phyloP scores from a whole-genome alignment of 2,113 vertebrate species.

The Passerina amoena region DNA sequence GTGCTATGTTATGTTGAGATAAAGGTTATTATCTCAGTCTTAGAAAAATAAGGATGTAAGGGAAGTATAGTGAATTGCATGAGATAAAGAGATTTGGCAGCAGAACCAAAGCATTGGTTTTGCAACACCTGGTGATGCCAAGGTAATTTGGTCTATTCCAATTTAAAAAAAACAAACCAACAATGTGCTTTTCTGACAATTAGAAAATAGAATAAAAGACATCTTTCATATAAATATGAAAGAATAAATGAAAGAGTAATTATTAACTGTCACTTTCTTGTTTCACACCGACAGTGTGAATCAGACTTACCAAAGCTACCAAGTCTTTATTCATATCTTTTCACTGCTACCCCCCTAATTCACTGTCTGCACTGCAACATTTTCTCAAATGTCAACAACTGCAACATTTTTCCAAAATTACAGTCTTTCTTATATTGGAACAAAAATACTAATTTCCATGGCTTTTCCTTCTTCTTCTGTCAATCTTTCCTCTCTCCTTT shows the following conservation, averaged over 20 bases:
- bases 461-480: background rate
- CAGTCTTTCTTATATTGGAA: background rate
- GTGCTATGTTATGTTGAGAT: background rate
- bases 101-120: background rate
- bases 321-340: background rate
- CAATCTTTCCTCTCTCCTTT: background rate
- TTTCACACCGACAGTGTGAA: background rate
- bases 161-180: background rate
- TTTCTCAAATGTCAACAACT: background rate
- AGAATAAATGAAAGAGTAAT: slow-evolving; percentile 29
- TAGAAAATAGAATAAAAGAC: background rate
- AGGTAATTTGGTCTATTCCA: background rate
- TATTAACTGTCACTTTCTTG: slow-evolving; percentile 33
- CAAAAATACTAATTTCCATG: background rate
- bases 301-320: background rate
- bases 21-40: background rate
- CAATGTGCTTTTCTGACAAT: background rate
- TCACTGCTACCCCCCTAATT: background rate
- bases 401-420: background rate
- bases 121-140: background rate
- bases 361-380: background rate
- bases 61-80: background rate
- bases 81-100: background rate
- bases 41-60: background rate
- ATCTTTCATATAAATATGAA: background rate